Evolutionary conservation across 2,113 vertebrate genomes (phyloP).

Genomic region (Prionailurus bengalensis): DNA sequence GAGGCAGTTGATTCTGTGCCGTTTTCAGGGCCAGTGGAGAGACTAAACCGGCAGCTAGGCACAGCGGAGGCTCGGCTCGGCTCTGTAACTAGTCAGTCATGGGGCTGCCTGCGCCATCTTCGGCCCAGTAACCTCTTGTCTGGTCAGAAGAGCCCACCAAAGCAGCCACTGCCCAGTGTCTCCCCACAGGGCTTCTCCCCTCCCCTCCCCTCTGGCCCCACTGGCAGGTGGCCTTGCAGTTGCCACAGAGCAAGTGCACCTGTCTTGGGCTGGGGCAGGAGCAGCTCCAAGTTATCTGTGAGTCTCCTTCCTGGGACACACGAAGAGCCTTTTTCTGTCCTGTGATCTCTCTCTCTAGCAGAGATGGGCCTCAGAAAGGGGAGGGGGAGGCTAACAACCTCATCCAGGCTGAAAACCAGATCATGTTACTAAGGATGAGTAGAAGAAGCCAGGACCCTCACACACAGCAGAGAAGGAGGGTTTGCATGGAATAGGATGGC

Average conservation of each 20-base stretch:
- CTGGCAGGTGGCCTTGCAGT: too few species aligned
- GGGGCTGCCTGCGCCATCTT: not conserved
- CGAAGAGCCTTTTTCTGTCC: not conserved
- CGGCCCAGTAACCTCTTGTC: not conserved
- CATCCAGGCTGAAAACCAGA: not conserved
- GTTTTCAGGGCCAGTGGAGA: not conserved
- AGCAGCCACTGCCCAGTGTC: not conserved
- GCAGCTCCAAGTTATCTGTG: not conserved
- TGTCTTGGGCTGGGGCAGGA: not conserved
- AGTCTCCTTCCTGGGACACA: not conserved
- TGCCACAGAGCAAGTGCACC: not conserved
- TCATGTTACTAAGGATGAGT: not conserved
- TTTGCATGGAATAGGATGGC: not conserved
- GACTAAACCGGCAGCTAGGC: constrained; percentile 5
- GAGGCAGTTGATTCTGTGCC: accelerated
- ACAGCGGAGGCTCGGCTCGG: not conserved
- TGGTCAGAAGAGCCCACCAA: not conserved
- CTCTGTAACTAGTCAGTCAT: not conserved
- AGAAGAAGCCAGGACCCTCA: not conserved
- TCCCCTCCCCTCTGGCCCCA: accelerated
- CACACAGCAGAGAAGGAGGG: not conserved
- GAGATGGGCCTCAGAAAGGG: not conserved
- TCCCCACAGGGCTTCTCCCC: not conserved
- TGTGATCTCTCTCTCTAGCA: not conserved
- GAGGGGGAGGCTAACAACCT: not conserved